These are phyloP conservation scores for Corythaixoides concolor DNA, from an alignment of 2,113 vertebrate genomes.

Conservation along the genomic window DNA sequence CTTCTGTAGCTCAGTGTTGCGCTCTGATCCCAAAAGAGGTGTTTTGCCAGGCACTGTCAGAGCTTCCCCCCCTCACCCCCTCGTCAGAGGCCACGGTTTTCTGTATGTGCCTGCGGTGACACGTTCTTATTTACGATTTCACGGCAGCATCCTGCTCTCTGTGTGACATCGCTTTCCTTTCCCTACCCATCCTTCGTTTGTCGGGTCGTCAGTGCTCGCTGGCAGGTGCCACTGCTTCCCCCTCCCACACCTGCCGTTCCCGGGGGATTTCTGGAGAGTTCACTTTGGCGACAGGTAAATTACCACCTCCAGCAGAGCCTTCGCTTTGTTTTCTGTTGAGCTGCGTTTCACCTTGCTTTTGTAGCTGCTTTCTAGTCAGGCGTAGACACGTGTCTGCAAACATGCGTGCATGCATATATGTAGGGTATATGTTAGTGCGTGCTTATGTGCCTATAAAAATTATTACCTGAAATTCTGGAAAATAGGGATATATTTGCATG, in stretches of 20 bases:
- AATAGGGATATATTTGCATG: rapidly evolving
- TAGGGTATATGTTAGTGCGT: rapidly evolving
- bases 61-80: not conserved
- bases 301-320: not conserved
- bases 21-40: rapidly evolving
- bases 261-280: not conserved
- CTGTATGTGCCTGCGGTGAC: rapidly evolving
- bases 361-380: not conserved
- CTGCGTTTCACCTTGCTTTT: not conserved
- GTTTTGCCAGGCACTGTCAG: not conserved
- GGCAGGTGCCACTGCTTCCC: not conserved
- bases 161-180: rapidly evolving
- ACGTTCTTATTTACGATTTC: rapidly evolving
- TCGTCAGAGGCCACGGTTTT: not conserved
- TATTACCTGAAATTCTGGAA: not conserved
- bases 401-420: rapidly evolving
- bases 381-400: not conserved
- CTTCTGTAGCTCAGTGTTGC: not conserved
- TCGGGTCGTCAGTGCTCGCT: not conserved
- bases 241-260: not conserved
- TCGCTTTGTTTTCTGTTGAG: not conserved
- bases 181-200: not conserved
- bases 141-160: not conserved
- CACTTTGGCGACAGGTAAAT: not conserved
- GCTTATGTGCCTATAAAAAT: rapidly evolving